Conservation (phyloP, 2,113 vertebrate genomes). For the Anarhynchus alexandrinus region DNA sequence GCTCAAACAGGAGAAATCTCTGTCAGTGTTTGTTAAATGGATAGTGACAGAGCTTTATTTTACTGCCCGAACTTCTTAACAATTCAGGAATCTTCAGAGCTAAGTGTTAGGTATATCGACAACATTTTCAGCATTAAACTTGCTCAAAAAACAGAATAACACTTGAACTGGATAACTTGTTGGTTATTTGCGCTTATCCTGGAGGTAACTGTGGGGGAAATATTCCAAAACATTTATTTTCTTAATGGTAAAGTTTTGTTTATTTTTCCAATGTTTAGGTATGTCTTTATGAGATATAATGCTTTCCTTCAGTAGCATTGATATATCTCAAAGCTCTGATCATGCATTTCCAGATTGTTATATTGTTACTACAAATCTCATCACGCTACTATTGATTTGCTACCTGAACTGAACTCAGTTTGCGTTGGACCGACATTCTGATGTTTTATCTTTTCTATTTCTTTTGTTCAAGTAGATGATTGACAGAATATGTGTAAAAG, state of each 20-base stretch:
- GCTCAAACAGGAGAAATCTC: not conserved
- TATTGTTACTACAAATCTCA: not conserved
- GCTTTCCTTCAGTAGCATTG: not conserved
- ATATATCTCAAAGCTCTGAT: not conserved
- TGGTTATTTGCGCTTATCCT: not conserved
- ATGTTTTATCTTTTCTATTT: not conserved
- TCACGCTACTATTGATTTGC: not conserved
- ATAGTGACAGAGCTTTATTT: not conserved
- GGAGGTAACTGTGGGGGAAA: not conserved
- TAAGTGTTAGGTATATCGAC: not conserved
- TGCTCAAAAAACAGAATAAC: not conserved
- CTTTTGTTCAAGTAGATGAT: slow-evolving; percentile 84
- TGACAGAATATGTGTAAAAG: slow-evolving; percentile 95
- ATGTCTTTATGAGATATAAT: not conserved
- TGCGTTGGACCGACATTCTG: not conserved
- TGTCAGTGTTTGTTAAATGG: not conserved
- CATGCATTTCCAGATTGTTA: not conserved
- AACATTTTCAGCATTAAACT: not conserved
- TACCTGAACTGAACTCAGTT: not conserved
- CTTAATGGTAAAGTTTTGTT: not conserved
- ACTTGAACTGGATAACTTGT: not conserved
- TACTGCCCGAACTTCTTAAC: not conserved
- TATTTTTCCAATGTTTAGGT: not conserved
- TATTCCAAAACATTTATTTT: not conserved
- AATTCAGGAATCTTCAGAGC: not conserved